A percentile compares a stretch with the other conserved stretches of the same genome.
Evolutionary conservation across 2,888 invertebrate species (phyloP).

Genomic region (Bibio marci): DNA sequence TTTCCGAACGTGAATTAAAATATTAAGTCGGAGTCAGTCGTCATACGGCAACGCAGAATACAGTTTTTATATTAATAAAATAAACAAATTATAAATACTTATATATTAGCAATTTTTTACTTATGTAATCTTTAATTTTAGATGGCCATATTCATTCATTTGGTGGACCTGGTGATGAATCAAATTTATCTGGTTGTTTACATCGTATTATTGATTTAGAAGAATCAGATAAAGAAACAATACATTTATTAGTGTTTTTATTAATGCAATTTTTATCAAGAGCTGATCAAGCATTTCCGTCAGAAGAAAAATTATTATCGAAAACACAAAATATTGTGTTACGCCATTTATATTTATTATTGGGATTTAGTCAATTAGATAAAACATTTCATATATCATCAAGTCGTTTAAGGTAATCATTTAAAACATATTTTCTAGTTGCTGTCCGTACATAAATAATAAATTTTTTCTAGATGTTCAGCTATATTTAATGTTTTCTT

Average conservation of each 20-base stretch:
- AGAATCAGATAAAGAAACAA: conserved; percentile 88
- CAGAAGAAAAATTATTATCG: conserved; percentile 65
- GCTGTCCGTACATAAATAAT: background rate
- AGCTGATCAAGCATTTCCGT: conserved; percentile 64
- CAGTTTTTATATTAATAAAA: too few relatives aligned
- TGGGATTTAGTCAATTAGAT: conserved; percentile 87
- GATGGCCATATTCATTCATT: conserved; percentile 74
- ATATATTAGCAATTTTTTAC: too few relatives aligned
- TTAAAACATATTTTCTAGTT: background rate
- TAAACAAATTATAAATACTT: too few relatives aligned
- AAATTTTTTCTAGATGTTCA: conserved; percentile 45
- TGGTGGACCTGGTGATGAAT: conserved; percentile 66
- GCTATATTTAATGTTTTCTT: conserved; percentile 94
- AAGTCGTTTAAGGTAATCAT: conserved; percentile 51
- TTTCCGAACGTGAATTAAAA: too few relatives aligned
- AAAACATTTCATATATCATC: conserved; percentile 85
- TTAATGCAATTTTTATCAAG: conserved; percentile 90
- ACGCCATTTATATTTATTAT: conserved; percentile 74
- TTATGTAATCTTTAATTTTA: too few relatives aligned
- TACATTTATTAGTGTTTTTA: conserved; percentile 84
- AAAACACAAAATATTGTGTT: conserved; percentile 76
- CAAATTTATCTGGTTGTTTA: conserved; percentile 57
- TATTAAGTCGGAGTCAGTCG: too few relatives aligned
- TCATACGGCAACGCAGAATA: too few relatives aligned
- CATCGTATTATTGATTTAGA: conserved; percentile 85